Base-by-base conservation (phyloP, 64 coral and sea anemone species). In the Dendronephthya gigantea region DNA sequence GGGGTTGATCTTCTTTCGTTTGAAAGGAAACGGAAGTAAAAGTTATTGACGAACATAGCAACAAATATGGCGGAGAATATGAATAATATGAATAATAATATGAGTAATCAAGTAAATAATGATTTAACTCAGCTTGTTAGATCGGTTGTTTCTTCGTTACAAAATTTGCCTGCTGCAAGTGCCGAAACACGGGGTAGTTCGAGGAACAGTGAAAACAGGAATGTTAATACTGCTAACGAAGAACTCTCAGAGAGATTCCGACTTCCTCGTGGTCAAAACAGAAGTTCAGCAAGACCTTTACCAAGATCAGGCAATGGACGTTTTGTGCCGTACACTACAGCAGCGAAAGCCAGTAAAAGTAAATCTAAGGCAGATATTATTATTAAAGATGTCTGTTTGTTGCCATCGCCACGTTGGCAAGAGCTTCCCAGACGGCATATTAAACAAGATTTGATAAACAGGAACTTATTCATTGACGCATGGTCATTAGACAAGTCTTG, bases 341-440 rank as follows among this genome's bases (percentile, higher is more conserved):
- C 34, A 38, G 23, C 10, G 0, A 36, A 22, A 19, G 40, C 0
- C 16, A 41, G 79, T 48, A 49, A 84, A 32, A 48, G 83, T 49
- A 84, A 50, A 48, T 16, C 13, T 7, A 50, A 49, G 4, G 29
- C 40, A 33, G 47, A 84, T 43, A 22, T 47, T 31, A 48, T 84
- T 5, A 84, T 84, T 16, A 84, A 84, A 49, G 83, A 84, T 49
- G 83, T 84, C 11, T 84, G 83, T 30, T n/a, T 84, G 12, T 31
- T 84, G 8, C 83, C 83, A 4, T 17, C 10, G 19, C 39, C 39
- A n/a, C 13, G 28, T 2, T 84, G 83, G 83, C 10, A 11, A 17
- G 48, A 23, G 12, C 40, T 84, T 5, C 83, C 83, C 14, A 14
- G 83, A 84, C 25, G 83, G 10, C 12, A 33, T 25, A n/a, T 3